These are phyloP conservation scores for Gymnarchus niloticus DNA, from an alignment of 2,113 vertebrate genomes.

Conservation along the genomic window DNA sequence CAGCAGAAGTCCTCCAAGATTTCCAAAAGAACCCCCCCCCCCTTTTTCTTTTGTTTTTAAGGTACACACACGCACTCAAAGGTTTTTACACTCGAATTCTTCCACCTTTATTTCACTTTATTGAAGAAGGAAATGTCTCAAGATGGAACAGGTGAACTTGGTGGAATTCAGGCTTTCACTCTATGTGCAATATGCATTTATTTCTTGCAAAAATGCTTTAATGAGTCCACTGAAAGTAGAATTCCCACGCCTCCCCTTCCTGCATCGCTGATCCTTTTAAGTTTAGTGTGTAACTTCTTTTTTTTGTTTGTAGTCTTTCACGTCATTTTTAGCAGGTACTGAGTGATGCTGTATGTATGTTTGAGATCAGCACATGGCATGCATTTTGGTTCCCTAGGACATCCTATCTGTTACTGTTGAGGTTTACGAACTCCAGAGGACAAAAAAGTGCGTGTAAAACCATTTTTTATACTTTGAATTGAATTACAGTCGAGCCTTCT, in stretches of 20 bases:
- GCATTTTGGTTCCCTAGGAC: slow-evolving; percentile 75
- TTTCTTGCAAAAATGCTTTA: slow-evolving; percentile 81
- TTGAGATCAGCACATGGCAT: slow-evolving; percentile 91
- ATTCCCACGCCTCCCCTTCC: slow-evolving; percentile 67
- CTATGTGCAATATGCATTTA: slow-evolving; percentile 96
- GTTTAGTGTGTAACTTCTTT: slow-evolving; percentile 12
- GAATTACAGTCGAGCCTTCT: slow-evolving; percentile 65
- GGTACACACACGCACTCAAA: slow-evolving; percentile 23
- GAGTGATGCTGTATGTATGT: slow-evolving; percentile 91
- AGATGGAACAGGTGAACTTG: slow-evolving; percentile 71
- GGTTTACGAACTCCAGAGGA: slow-evolving; percentile 80
- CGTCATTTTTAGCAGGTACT: slow-evolving; percentile 99
- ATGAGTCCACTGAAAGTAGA: slow-evolving; percentile 74
- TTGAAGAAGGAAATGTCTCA: slow-evolving; percentile 58
- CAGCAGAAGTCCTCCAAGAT: slow-evolving; percentile 52
- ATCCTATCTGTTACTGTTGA: slow-evolving; percentile 83
- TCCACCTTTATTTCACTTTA: slow-evolving; percentile 45
- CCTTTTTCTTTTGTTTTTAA: not conserved
- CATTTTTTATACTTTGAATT: slow-evolving; percentile 48
- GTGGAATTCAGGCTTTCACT: slow-evolving; percentile 89
- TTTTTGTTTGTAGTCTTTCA: slow-evolving; percentile 77
- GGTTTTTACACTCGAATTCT: slow-evolving; percentile 13
- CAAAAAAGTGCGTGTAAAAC: slow-evolving; percentile 68
- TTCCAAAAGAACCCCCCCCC: slow-evolving; percentile 18
- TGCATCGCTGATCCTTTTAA: slow-evolving; percentile 60